Base-by-base conservation (phyloP, 2,113 vertebrate species). In the Erythrolamprus reginae region DNA sequence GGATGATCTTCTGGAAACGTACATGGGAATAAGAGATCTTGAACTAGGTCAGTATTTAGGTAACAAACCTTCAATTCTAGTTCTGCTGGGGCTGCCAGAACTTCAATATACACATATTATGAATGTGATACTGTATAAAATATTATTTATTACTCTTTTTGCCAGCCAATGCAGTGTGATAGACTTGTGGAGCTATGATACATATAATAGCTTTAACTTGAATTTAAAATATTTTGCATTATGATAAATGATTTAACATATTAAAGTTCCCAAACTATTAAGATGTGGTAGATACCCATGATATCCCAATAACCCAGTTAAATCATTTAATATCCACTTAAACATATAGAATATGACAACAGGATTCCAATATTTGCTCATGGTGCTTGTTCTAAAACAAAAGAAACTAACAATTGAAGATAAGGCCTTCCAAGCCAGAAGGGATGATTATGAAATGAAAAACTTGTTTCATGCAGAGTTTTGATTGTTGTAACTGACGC, bases 11-110 rank as follows among this genome's bases (percentile, higher is more conserved):
- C 98, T 99, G 93, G 99, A 99, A 96, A 97, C 96, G n/a, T 99
- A 99, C 95, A 98, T 99, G 98, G 99, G 99, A 82, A 99, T 99
- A 96, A 98, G 98, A 96, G 99, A 99, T 96, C 96, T 61, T 12
- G 98, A 99, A 91, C 97, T 99, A 89, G 99, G 99, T 99, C 95
- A 97, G 98, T 94, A 89, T 90, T 92, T 92, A 88, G 85, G 28
- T 85, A 51, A 45, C 48, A 2, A 2, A 0, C 42, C 10, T 61
- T 91, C 42, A 26, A 93, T 92, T 51, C n/a, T 95, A 94, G 94
- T 95, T 91, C 94, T 92, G 91, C 91, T 50, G 23, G 6, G 38
- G 17, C 52, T 87, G 51, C 28, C 28, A 87, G 23, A 84, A 19
- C 8, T 42, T 55, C 5, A 90, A 7, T 86, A 8, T 42, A 61